Percentiles rank a stretch among this genome's conserved stretches.
phyloP scores from a whole-genome alignment of 2,113 vertebrate species.

The Ameiurus melas region DNA sequence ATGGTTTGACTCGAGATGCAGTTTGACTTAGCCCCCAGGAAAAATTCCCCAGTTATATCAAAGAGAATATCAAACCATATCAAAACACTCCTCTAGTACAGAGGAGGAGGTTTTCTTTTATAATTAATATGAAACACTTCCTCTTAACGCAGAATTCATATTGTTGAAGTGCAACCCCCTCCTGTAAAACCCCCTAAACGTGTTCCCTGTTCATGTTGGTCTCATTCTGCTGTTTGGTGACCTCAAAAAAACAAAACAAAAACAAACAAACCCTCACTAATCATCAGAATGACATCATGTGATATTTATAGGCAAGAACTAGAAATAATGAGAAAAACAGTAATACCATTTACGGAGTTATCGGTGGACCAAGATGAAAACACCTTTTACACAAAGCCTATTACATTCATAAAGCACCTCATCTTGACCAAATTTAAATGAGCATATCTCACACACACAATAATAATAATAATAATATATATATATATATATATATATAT shows the following conservation, averaged over 20 bases:
- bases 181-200: not conserved
- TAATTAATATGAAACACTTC: slow-evolving; percentile 19
- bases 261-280: not conserved
- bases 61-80: slow-evolving; percentile 43
- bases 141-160: not conserved
- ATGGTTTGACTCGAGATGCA: slow-evolving; percentile 39
- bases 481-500: no score
- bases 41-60: slow-evolving; percentile 45
- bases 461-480: no score
- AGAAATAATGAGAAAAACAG: not conserved
- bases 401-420: not conserved
- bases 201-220: not conserved
- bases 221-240: not conserved
- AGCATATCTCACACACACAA: no score
- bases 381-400: not conserved
- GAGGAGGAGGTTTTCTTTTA: not conserved
- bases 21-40: slow-evolving; percentile 21
- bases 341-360: not conserved
- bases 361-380: not conserved
- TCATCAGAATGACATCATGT: not conserved
- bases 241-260: not conserved
- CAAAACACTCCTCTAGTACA: not conserved
- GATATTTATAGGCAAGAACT: not conserved
- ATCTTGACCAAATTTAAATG: not conserved
- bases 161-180: not conserved